Percentiles rank a stretch among this genome's conserved stretches.
Evolutionary conservation across 2,113 vertebrate species (phyloP).

Genomic region (Emydocephalus ijimae): DNA sequence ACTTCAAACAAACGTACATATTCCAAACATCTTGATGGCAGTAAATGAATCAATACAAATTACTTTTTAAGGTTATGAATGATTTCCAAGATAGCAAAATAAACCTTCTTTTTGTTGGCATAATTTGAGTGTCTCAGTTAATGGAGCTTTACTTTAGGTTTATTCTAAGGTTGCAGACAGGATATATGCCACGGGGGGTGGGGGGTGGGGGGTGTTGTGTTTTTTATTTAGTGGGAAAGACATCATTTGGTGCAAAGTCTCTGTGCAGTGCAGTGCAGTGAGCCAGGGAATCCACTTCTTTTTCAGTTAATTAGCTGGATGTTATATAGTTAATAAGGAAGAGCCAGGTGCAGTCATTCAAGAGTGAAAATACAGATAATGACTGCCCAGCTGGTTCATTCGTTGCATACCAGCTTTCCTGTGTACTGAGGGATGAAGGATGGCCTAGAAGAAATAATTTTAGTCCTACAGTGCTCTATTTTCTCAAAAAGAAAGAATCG

Average conservation of each 20-base stretch:
- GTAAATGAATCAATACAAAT: background rate
- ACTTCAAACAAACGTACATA: background rate
- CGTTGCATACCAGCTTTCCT: background rate
- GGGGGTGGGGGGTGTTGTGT: background rate
- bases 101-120: background rate
- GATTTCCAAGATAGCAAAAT: background rate
- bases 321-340: slow-evolving; percentile 13
- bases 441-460: slow-evolving; percentile 10
- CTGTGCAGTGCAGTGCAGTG: background rate
- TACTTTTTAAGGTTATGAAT: slow-evolving; percentile 4
- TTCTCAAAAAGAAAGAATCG: background rate
- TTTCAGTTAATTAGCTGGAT: slow-evolving; percentile 6
- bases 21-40: slow-evolving; percentile 1
- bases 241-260: background rate
- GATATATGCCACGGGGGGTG: background rate
- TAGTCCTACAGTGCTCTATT: background rate
- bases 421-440: slow-evolving; percentile 11
- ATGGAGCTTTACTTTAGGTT: background rate
- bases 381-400: slow-evolving; percentile 19
- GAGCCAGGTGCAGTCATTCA: slow-evolving; percentile 22
- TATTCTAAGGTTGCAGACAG: background rate
- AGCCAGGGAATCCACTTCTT: background rate
- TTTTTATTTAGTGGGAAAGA: background rate
- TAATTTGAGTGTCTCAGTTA: background rate
- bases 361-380: slow-evolving; percentile 22